phyloP scores from a whole-genome alignment of 2,113 vertebrate genomes.

The Passer montanus region DNA sequence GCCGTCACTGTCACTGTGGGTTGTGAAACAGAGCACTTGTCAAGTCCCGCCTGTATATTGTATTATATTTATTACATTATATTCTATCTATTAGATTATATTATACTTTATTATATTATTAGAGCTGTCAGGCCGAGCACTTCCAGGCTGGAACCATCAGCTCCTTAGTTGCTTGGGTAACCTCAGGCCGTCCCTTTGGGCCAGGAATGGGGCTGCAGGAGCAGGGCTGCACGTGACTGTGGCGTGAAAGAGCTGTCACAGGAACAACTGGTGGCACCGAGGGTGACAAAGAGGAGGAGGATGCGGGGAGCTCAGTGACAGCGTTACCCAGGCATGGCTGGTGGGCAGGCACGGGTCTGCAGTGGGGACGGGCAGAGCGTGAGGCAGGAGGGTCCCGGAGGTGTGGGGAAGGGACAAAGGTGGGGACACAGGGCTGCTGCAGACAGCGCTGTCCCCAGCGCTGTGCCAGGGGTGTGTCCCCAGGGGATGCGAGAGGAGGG shows the following conservation, averaged over 20 bases:
- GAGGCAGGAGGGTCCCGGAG: background rate
- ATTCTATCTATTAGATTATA: background rate
- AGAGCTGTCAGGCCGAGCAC: conserved; percentile 4
- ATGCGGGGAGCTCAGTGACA: background rate
- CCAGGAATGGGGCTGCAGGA: background rate
- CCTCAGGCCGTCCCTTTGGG: background rate
- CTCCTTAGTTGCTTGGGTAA: background rate
- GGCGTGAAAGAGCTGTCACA: background rate
- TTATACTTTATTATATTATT: background rate
- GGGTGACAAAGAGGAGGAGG: background rate
- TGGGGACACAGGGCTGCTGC: background rate
- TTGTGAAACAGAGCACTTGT: background rate
- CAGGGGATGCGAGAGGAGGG: background rate
- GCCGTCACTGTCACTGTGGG: background rate
- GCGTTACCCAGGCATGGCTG: accelerated
- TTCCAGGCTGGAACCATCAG: background rate
- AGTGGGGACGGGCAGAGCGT: accelerated
- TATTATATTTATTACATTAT: background rate
- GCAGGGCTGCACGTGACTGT: accelerated
- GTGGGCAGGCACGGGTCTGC: background rate
- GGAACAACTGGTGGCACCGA: background rate
- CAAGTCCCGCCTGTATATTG: background rate
- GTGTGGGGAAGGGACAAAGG: background rate
- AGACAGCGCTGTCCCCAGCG: background rate
- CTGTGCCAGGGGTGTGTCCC: background rate